Base-by-base conservation (phyloP, 2,113 vertebrate genomes). In the Nesospiza acunhae region DNA sequence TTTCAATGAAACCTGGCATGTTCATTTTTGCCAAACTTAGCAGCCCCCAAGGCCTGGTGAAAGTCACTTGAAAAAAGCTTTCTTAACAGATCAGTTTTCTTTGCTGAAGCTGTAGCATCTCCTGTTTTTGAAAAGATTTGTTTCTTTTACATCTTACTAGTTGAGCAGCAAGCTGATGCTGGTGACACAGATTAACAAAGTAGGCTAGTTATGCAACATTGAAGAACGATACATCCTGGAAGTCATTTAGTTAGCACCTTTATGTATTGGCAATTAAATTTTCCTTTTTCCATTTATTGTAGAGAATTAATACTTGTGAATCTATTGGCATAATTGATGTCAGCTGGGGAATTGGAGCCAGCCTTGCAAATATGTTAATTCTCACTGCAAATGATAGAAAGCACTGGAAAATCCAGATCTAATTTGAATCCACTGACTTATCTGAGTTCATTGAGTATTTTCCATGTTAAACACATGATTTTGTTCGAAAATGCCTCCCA, bases 1-100 rank as follows among this genome's bases (percentile, higher is more conserved):
- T 98, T 95, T 93, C 94, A 96, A 62, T 97, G 93, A 97, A 97
- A 96, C 37, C 77, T 97, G 95, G 95, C 97, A 78, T 96, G 79
- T 92, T 97, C 93, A 76, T 96, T 97, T 98, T 95, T 96, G 93
- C 94, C 60, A 96, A 93, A 80, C 73, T 78, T 94, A 96, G 73
- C 89, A 96, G 80, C 91, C 90, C 69, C 44, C 84, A 96, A 97
- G 92, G 82, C 87, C 83, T 96, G 30, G 52, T 93, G 93, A 97
- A 97, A 97, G 91, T 95, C 68, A 89, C 85, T 63, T 63, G 86
- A n/a, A 60, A 60, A 94, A 90, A 66, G 13, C 3, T 22, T 69
- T 68, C 76, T 90, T 75, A 89, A 81, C 87, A 70, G 58, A 60
- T 42, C 30, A 28, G 31, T 66, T 96, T 94, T 94, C 69, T 82